Evolutionary conservation across 2,888 invertebrate species (phyloP).

Genomic region (Alentia gelatinosa): DNA sequence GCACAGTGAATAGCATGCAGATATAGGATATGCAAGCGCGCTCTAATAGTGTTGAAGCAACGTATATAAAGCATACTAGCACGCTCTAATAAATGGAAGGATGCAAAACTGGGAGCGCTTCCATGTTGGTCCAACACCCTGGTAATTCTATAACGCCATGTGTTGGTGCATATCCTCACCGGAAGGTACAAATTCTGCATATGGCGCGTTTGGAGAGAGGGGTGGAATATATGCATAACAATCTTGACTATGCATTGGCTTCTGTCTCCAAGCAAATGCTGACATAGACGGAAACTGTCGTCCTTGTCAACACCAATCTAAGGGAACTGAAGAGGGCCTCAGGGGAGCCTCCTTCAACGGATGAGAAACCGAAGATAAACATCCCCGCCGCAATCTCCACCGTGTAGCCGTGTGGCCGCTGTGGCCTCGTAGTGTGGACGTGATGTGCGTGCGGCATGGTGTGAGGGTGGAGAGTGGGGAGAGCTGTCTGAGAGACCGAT

Average conservation of each 20-base stretch:
- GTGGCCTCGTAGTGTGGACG: background rate
- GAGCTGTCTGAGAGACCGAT: background rate
- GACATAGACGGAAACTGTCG: constrained; percentile 39
- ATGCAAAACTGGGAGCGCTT: background rate
- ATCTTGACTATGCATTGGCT: background rate
- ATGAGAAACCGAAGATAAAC: constrained; percentile 36
- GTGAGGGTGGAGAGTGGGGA: background rate
- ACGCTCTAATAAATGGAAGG: background rate
- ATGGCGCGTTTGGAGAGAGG: background rate
- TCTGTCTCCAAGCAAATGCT: constrained; percentile 33
- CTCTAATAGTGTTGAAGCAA: background rate
- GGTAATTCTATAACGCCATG: background rate
- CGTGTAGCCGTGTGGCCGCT: background rate
- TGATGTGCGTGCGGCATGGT: background rate
- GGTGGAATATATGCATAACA: constrained; percentile 3
- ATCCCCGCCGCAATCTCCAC: constrained; percentile 34
- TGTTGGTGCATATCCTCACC: background rate
- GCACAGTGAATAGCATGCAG: too few species aligned
- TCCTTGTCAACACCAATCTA: constrained; percentile 48
- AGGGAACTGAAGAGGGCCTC: constrained; percentile 29
- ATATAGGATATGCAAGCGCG: background rate
- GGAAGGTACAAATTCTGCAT: background rate
- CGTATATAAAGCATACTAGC: background rate
- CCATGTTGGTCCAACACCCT: background rate
- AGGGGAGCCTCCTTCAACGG: background rate